These are phyloP conservation scores for Oncorhynchus clarkii DNA, from an alignment of 2,113 vertebrate genomes.

Conservation along the genomic window DNA sequence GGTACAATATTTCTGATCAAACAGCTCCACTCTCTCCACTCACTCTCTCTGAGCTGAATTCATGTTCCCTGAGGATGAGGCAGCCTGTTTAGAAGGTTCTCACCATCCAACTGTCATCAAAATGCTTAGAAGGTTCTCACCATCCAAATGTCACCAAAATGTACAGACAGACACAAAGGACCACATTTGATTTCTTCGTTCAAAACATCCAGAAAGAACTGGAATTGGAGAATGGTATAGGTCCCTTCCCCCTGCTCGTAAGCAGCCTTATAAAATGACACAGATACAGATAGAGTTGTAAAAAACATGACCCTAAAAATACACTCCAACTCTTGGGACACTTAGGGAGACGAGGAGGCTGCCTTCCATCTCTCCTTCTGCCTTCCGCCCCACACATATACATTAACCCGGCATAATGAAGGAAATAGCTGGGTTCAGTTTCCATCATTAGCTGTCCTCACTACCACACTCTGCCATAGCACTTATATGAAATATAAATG, in stretches of 20 bases:
- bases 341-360: not conserved
- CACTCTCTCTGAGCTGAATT: conserved; percentile 13
- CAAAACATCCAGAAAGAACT: conserved; percentile 39
- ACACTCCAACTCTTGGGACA: not conserved
- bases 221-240: conserved; percentile 19
- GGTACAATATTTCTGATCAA: conserved; percentile 18
- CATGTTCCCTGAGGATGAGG: conserved; percentile 14
- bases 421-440: not conserved
- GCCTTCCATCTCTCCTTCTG: not conserved
- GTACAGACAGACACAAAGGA: conserved; percentile 5
- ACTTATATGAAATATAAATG: not conserved
- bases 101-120: conserved; percentile 22
- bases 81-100: conserved; percentile 22
- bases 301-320: conserved; percentile 19
- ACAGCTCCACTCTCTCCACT: no score
- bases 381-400: not conserved
- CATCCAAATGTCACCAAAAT: conserved; percentile 24
- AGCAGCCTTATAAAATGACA: conserved; percentile 17
- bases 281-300: conserved; percentile 4
- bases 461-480: not conserved
- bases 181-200: not conserved
- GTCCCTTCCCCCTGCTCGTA: conserved; percentile 27
- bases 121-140: conserved; percentile 26
- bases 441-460: not conserved
- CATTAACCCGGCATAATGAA: not conserved